Percentiles rank a stretch among this genome's conserved stretches.
Evolutionary conservation across 2,113 vertebrate genomes (phyloP).

Genomic region (Salvelinus namaycush): DNA sequence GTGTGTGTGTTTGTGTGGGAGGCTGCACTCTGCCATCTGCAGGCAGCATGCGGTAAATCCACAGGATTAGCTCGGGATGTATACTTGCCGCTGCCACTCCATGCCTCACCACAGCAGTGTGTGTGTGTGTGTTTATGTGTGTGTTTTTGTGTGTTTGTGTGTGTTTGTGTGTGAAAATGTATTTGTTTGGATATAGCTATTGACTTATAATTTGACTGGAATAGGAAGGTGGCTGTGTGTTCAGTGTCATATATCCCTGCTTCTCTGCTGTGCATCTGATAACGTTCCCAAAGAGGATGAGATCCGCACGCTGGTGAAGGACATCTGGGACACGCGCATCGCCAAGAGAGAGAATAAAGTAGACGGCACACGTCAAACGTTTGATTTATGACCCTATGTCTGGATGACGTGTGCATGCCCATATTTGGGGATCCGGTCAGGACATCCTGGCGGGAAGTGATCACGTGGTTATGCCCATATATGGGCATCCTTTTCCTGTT

Average conservation of each 20-base stretch:
- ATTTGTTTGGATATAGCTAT: background rate
- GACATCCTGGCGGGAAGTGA: no score
- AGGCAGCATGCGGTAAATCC: slow-evolving; percentile 51
- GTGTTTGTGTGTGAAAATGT: background rate
- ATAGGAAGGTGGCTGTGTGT: no score
- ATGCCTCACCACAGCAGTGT: background rate
- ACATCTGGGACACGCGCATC: slow-evolving; percentile 93
- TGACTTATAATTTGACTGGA: background rate
- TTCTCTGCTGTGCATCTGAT: slow-evolving; percentile 83
- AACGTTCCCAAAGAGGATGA: slow-evolving; percentile 94
- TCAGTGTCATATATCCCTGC: background rate
- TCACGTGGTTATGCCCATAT: no score
- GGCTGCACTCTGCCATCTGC: slow-evolving; percentile 39
- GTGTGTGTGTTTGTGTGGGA: background rate
- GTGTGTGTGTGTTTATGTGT: slow-evolving; percentile 19
- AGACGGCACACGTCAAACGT: no score
- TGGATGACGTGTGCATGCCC: no score
- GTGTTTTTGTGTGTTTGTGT: background rate
- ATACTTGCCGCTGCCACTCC: slow-evolving; percentile 40
- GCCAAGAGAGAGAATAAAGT: slow-evolving; percentile 72
- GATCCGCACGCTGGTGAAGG: slow-evolving; percentile 93
- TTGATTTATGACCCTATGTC: no score
- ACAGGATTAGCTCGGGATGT: slow-evolving; percentile 45
- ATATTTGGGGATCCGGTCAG: no score
- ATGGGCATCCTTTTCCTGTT: no score